Evolutionary conservation across 2,113 vertebrate genomes (phyloP).

Genomic region (Lonchura striata): DNA sequence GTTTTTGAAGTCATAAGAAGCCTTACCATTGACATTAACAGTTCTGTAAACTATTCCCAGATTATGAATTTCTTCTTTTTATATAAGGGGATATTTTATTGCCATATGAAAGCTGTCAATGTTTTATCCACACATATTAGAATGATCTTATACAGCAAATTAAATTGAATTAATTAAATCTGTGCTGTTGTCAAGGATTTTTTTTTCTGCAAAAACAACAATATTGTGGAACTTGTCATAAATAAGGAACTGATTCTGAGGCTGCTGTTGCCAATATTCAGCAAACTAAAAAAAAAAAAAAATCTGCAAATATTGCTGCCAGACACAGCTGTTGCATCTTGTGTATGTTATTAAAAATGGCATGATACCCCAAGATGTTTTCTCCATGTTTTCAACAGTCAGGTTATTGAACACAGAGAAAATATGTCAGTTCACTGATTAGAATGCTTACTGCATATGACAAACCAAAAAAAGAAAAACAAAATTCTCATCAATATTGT

Average conservation of each 20-base stretch:
- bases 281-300: not conserved
- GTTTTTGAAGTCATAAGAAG: not conserved
- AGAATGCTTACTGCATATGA: not conserved
- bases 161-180: not conserved
- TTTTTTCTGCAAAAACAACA: not conserved
- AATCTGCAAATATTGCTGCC: not conserved
- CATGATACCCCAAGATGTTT: not conserved
- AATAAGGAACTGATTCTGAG: not conserved
- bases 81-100: not conserved
- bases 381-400: not conserved
- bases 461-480: not conserved
- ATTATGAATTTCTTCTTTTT: not conserved
- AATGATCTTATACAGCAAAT: not conserved
- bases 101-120: not conserved
- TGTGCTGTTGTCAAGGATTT: not conserved
- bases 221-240: not conserved
- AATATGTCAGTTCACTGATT: not conserved
- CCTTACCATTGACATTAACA: not conserved
- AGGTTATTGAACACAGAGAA: not conserved
- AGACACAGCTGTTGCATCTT: not conserved
- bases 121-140: not conserved
- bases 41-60: not conserved
- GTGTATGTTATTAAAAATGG: not conserved
- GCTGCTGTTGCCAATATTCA: not conserved
- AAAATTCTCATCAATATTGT: not conserved